phyloP scores from a whole-genome alignment of 2,113 vertebrate genomes.

The Ahaetulla prasina region DNA sequence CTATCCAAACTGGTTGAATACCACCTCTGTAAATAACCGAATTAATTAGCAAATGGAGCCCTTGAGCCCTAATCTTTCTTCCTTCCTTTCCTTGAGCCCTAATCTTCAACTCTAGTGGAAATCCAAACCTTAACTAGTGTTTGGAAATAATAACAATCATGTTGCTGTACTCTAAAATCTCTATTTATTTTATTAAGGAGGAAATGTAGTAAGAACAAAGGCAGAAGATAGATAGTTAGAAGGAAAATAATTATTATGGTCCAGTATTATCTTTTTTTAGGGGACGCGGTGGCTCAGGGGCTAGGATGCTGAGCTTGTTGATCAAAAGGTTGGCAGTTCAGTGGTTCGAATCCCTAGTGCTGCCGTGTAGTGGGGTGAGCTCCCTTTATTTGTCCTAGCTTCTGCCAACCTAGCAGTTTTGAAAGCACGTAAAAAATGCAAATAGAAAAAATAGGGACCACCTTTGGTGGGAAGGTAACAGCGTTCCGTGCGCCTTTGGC shows the following conservation, averaged over 20 bases:
- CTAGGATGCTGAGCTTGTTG: too few relatives aligned
- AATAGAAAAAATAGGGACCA: too few relatives aligned
- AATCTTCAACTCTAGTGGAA: not conserved
- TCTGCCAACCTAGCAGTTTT: too few relatives aligned
- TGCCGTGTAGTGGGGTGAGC: too few relatives aligned
- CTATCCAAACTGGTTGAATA: too few relatives aligned
- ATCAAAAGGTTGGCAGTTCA: too few relatives aligned
- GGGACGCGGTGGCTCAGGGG: too few relatives aligned
- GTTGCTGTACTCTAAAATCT: not conserved
- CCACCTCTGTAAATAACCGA: not conserved
- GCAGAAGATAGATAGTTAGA: not conserved
- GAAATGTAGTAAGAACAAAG: not conserved
- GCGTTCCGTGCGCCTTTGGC: too few relatives aligned
- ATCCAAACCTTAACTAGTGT: not conserved
- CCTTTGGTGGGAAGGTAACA: too few relatives aligned
- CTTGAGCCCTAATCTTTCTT: not conserved
- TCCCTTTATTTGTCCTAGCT: too few relatives aligned
- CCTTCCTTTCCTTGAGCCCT: not conserved
- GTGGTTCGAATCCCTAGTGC: too few relatives aligned
- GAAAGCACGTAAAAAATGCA: too few relatives aligned
- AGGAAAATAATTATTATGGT: not conserved
- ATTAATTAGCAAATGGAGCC: not conserved
- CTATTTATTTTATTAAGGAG: not conserved
- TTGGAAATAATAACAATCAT: not conserved
- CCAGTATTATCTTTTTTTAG: not conserved